Evolutionary conservation across 2,888 invertebrate species (phyloP).

Genomic region (Trissolcus japonicus): DNA sequence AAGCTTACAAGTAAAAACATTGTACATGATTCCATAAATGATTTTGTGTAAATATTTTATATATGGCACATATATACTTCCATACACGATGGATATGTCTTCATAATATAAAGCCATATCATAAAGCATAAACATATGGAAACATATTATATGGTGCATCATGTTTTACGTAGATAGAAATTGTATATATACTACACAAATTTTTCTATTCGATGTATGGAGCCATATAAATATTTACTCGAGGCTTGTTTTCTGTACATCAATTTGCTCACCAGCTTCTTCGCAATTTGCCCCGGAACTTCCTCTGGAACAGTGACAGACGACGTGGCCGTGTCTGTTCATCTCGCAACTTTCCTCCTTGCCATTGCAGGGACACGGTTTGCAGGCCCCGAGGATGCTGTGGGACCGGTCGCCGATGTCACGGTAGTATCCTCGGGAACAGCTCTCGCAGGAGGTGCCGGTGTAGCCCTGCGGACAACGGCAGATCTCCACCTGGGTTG

Average conservation of each 20-base stretch:
- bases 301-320: slow-evolving; percentile 84
- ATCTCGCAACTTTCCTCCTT: slow-evolving; percentile 82
- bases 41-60: neutral
- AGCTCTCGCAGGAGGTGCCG: slow-evolving; percentile 90
- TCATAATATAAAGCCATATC: too few species aligned
- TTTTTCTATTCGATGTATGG: neutral
- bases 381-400: slow-evolving; percentile 80
- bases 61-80: too few species aligned
- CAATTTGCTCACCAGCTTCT: slow-evolving; percentile 75
- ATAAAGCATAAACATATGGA: too few species aligned
- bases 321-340: slow-evolving; percentile 77
- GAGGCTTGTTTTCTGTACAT: neutral
- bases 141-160: too few species aligned
- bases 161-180: too few species aligned
- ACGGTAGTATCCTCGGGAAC: slow-evolving; percentile 84
- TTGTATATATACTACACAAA: too few species aligned
- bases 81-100: too few species aligned
- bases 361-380: slow-evolving; percentile 86
- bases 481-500: slow-evolving; percentile 90
- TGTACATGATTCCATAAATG: too few species aligned
- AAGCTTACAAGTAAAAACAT: too few species aligned
- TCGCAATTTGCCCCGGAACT: slow-evolving; percentile 84
- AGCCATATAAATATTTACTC: neutral
- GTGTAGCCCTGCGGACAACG: slow-evolving; percentile 88
- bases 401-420: slow-evolving; percentile 78